Base-by-base conservation (phyloP, 2,888 invertebrate genomes). In the Sphecodes monilicornis region DNA sequence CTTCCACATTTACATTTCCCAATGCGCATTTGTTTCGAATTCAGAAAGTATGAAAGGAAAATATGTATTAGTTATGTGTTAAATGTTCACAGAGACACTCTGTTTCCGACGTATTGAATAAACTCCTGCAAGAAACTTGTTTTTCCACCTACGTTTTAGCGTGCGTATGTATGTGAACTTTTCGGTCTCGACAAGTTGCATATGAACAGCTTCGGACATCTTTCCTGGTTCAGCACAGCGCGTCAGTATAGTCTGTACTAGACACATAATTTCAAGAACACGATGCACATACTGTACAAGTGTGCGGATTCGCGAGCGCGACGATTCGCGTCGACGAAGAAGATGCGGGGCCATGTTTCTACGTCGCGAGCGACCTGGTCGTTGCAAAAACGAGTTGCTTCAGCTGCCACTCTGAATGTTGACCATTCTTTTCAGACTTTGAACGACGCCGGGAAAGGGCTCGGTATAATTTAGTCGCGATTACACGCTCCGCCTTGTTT, bases 371-470 rank as follows among this genome's bases (percentile, higher is more conserved):
- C 8, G 1, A 10, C 50, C 1, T 10, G n/a, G n/a, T 3, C 64
- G 22, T 26, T 54, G 71, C n/a, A 72, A 78, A 36, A 80, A 83
- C 77, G 80, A 76, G 70, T 78, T 76, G 80, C 83, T 72, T 76
- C 77, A 78, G 70, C 69, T 69, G 50, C 77, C 60, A 50, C 70
- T 57, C 78, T 80, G 80, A 86, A 85, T 85, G 86, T 66, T 74
- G 76, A 71, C 78, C 80, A 86, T 86, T 78, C 83, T 80, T 86
- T 82, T 86, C 86, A 80, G 66, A 68, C 64, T 85, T 82, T 70
- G 71, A 80, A 76, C 76, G 78, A 74, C 43, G 74, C 32, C 64
- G 18, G 50, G 68, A 82, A 73, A 39, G 78, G 76, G 43, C 78
- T 57, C 66, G 82, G 76, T 41, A 82, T 82, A 78, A 86, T 82